A percentile compares a stretch with the other conserved stretches of the same genome.
phyloP scores from a whole-genome alignment of 2,888 invertebrate species.

The Diarsia dahlii region DNA sequence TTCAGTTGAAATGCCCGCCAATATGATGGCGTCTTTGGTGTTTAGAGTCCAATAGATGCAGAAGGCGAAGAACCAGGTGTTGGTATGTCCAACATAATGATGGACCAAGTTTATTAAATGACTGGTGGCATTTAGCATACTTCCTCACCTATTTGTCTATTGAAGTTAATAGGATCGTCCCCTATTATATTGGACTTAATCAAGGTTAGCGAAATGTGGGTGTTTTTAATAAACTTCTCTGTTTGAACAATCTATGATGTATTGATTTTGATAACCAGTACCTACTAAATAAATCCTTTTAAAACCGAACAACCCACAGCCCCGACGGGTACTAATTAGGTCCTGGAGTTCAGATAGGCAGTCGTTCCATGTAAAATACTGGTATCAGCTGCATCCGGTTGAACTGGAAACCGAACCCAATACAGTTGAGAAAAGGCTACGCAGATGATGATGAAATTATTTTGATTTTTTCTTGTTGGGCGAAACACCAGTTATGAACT shows the following conservation, averaged over 20 bases:
- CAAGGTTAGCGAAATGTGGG: neutral
- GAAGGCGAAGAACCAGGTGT: neutral
- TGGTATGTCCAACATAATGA: neutral
- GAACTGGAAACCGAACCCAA: neutral
- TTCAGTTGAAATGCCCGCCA: too few species aligned
- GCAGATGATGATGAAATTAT: neutral
- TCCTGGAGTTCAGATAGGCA: neutral
- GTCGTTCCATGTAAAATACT: neutral
- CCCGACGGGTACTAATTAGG: neutral
- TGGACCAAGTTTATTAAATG: neutral
- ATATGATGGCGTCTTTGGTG: too few species aligned
- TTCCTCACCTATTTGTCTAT: neutral
- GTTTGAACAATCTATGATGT: neutral
- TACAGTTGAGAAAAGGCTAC: neutral
- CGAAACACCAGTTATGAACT: neutral
- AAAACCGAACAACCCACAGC: too few species aligned
- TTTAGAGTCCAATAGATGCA: neutral
- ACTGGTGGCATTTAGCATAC: neutral
- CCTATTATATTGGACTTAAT: constrained; percentile 1
- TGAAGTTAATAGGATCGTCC: neutral
- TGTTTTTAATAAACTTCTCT: neutral
- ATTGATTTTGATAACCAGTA: neutral
- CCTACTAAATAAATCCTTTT: too few species aligned
- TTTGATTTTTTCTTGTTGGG: neutral
- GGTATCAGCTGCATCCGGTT: neutral